phyloP scores from a whole-genome alignment of 2,888 invertebrate species.

The Drosophila nr. perissopoda region DNA sequence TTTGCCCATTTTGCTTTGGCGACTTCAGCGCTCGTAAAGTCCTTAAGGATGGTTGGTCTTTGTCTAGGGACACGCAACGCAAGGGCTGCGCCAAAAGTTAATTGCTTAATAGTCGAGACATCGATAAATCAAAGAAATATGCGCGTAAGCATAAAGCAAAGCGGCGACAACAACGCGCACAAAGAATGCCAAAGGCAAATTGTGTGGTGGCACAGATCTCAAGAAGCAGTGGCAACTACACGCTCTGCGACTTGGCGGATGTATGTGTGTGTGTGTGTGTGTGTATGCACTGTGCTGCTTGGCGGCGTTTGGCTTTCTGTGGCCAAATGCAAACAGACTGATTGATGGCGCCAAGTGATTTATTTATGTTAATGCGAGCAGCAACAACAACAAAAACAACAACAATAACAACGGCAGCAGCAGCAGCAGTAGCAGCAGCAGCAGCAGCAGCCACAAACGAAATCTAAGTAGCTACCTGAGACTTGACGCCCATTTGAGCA shows the following conservation, averaged over 20 bases:
- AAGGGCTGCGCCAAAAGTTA: slow-evolving; percentile 53
- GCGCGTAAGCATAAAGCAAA: slow-evolving; percentile 73
- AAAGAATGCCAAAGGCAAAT: slow-evolving; percentile 42
- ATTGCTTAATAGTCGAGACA: slow-evolving; percentile 79
- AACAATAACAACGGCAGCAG: not conserved
- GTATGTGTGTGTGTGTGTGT: slow-evolving; percentile 17
- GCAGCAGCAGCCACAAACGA: slow-evolving; percentile 25
- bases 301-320: slow-evolving; percentile 1
- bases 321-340: slow-evolving; percentile 77
- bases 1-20: slow-evolving; percentile 3
- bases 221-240: not conserved
- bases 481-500: slow-evolving; percentile 11
- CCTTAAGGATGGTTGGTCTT: slow-evolving; percentile 11
- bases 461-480: slow-evolving; percentile 50
- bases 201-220: slow-evolving; percentile 6
- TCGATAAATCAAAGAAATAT: slow-evolving; percentile 76
- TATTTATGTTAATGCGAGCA: slow-evolving; percentile 76
- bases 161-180: slow-evolving; percentile 55
- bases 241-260: not conserved
- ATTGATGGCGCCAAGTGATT: slow-evolving; percentile 78
- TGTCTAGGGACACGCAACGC: slow-evolving; percentile 31
- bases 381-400: slow-evolving; percentile 17
- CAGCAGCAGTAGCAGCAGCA: slow-evolving; percentile 15
- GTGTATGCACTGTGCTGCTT: slow-evolving; percentile 38
- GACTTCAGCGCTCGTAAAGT: slow-evolving; percentile 26